Base-by-base conservation (phyloP, 2,113 vertebrate species). In the Pycnonotus jocosus region DNA sequence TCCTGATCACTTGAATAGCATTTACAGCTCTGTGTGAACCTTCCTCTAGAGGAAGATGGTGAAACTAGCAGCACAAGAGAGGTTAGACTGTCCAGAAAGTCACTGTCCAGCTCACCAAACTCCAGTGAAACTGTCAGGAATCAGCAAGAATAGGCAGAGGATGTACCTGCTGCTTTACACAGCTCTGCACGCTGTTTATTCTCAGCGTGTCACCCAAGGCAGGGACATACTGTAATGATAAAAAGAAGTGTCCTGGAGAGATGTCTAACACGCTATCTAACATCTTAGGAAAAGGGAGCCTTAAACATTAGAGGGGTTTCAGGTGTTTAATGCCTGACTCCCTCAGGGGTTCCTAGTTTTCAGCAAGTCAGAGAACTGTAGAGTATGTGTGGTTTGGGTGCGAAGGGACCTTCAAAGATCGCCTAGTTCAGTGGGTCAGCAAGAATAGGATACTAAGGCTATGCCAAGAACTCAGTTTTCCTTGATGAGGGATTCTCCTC, bases 1-100 rank as follows among this genome's bases (percentile, higher is more conserved):
- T 73, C 47, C 15, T 0, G 0, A 9, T 0, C 0, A 42, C 14
- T 6, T 13, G 11, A 44, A 24, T 8, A 65, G 54, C 47, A 19
- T 80, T 79, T 30, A 48, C 13, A 77, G 44, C 70, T 78, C 24
- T 58, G 4, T 31, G 64, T 74, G 65, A 84, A 74, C 35, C 24
- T 57, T 79, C 23, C 40, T 87, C 17, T 56, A 69, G 27, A 24
- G 58, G 17, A 74, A 54, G 35, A 50, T 18, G n/a, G 13, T 44
- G 31, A 47, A 50, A 56, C 23, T 54, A 86, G 22, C 6, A 11
- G 64, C 0, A 0, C 30, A 45, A 62, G 47, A 72, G 30, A 70
- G 19, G 35, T 15, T 30, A 40, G 48, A 54, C 12, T 7, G 4
- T 65, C 64, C 8, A 38, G 47, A 77, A 73, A 86, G 35, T 60